phyloP scores from a whole-genome alignment of 1,140 invertebrate species.

The Drosophila malerkotliana region DNA sequence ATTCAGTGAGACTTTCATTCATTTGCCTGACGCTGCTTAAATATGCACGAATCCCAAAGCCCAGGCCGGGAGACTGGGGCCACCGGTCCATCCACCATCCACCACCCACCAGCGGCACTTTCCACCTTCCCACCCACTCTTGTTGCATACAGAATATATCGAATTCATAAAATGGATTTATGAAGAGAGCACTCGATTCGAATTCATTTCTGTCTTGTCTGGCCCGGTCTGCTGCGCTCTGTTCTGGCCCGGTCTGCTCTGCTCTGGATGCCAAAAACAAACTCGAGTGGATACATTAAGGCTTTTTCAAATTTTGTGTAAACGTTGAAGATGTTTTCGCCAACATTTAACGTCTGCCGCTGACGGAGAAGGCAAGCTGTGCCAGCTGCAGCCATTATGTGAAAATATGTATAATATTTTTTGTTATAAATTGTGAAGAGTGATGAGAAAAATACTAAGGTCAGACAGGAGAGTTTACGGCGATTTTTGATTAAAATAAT shows the following conservation, averaged over 20 bases:
- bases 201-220: constrained; percentile 7
- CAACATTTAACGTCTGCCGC: constrained; percentile 28
- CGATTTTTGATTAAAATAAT: not conserved
- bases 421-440: not conserved
- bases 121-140: constrained; percentile 15
- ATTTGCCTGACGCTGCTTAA: constrained; percentile 72
- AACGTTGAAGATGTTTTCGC: constrained; percentile 14
- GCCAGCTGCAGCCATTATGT: constrained; percentile 31
- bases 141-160: constrained; percentile 65
- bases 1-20: constrained; percentile 70
- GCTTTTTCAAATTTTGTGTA: constrained; percentile 42
- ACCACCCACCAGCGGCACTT: not conserved
- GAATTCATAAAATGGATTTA: constrained; percentile 76
- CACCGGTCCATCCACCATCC: constrained; percentile 14
- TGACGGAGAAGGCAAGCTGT: constrained; percentile 24
- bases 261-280: constrained; percentile 31
- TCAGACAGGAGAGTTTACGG: constrained; percentile 22
- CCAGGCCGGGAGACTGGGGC: too few relatives aligned
- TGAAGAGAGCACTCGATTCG: constrained; percentile 46
- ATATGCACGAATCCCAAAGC: constrained; percentile 55
- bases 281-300: constrained; percentile 53
- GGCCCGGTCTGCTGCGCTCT: constrained; percentile 14
- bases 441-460: not conserved
- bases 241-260: constrained; percentile 2
- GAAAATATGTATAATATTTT: not conserved